Base-by-base conservation (phyloP, 1,140 invertebrate species). In the Adelges cooleyi region DNA sequence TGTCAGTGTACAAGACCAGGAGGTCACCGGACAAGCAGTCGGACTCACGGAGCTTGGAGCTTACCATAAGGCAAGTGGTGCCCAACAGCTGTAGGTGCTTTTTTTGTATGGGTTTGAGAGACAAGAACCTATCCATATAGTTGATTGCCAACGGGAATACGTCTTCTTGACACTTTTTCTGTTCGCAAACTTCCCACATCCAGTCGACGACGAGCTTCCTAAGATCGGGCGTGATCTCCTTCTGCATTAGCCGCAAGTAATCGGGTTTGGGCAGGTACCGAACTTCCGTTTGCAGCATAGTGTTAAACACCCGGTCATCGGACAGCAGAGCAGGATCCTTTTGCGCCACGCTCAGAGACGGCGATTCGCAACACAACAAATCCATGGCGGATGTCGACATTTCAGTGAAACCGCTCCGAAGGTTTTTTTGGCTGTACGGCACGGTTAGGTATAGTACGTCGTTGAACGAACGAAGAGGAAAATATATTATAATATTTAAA, bases 121-220 rank as follows among this genome's bases (percentile, higher is more conserved):
- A 86, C 69, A 97, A 78, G 79, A 95, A 94, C 72, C 93, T 82
- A 77, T 97, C 92, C 79, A 97, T 76, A 76, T 92, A 94, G 73
- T 92, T 93, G 74, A 94, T 85, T 22, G 92, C 87, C 71, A 95
- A 77, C 5, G 87, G 82, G 74, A 95, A 95, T 18, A 96, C 90
- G 73, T 92, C 90, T 71, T 93, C 90, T 76, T 93, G 89, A 70
- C 89, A 90, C 68, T 84, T 84, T 71, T 92, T 86, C 72, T 93
- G 90, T 73, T 92, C 90, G 76, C 90, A 95, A 66, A 96, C 89
- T 86, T 95, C 91, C 74, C 92, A 83, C 92, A 97, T 95, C 93
- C 92, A 97, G 73, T 90, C 86, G 62, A 90, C 85, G 69, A 96
- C 90, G 72, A 92, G 86, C 75, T 86, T 88, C 71, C 92, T 82